Evolutionary conservation across 2,797 vertebrate species (phyloP).

Genomic region (Sebastes flavidus): DNA sequence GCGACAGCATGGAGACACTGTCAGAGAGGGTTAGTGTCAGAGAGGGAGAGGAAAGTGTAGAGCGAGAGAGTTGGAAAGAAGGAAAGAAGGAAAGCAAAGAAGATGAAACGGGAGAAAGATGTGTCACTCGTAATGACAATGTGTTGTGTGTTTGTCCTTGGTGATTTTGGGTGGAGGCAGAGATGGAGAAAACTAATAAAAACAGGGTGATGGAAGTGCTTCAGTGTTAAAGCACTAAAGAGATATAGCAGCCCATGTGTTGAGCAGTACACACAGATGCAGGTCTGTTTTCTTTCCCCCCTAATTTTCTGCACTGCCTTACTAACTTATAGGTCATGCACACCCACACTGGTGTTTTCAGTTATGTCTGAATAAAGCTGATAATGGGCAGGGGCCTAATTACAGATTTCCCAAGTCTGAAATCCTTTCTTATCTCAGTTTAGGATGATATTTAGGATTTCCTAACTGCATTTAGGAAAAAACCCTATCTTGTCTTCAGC

Average conservation of each 20-base stretch:
- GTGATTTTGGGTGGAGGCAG: constrained; percentile 1
- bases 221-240: neutral
- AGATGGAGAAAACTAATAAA: neutral
- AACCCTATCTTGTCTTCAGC: neutral
- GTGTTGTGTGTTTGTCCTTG: constrained; percentile 28
- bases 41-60: constrained; percentile 14
- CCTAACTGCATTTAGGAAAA: neutral
- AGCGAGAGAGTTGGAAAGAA: constrained; percentile 13
- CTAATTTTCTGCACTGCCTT: neutral
- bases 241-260: neutral
- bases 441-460: neutral
- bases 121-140: constrained; percentile 44
- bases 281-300: neutral
- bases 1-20: constrained; percentile 85
- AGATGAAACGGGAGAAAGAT: constrained; percentile 22
- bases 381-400: neutral
- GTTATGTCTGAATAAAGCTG: constrained; percentile 19
- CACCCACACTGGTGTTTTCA: constrained; percentile 27
- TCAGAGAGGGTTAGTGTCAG: constrained; percentile 86
- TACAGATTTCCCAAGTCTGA: neutral
- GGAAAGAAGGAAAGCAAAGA: neutral
- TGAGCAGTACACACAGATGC: neutral
- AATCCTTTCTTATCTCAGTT: neutral
- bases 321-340: neutral
- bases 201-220: neutral